phyloP scores from a whole-genome alignment of 1,140 invertebrate species.

The Drosophila miranda region DNA sequence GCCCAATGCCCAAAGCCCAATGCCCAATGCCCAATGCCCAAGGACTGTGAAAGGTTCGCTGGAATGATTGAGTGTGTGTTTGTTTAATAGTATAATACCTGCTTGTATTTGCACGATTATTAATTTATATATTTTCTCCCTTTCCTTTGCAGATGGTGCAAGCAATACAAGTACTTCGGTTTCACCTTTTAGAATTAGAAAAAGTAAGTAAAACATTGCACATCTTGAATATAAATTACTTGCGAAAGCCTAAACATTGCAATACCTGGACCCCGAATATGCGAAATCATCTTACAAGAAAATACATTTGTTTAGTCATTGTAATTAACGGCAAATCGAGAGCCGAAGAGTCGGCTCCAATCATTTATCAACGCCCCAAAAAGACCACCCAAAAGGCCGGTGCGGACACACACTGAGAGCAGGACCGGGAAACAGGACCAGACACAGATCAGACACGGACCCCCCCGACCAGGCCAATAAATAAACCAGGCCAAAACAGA shows the following conservation, averaged over 20 bases:
- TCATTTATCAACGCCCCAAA: slow-evolving; percentile 66
- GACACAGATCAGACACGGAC: slow-evolving; percentile 29
- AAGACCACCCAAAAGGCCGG: slow-evolving; percentile 57
- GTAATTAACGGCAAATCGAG: slow-evolving; percentile 45
- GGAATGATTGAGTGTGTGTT: slow-evolving; percentile 13
- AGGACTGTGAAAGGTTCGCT: background rate
- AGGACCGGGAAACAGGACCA: slow-evolving; percentile 33
- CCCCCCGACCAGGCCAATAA: slow-evolving; percentile 41
- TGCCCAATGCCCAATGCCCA: background rate
- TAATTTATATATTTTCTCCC: slow-evolving; percentile 15
- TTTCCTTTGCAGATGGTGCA: slow-evolving; percentile 98
- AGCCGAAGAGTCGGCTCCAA: slow-evolving; percentile 30
- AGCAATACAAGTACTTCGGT: slow-evolving; percentile 99
- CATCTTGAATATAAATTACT: background rate
- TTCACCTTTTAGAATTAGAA: slow-evolving; percentile 99
- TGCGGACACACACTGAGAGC: background rate
- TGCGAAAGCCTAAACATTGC: slow-evolving; percentile 36
- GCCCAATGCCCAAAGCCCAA: background rate
- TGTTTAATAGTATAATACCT: background rate
- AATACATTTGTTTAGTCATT: slow-evolving; percentile 49
- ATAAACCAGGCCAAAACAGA: slow-evolving; percentile 27
- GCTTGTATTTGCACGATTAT: background rate
- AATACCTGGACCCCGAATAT: slow-evolving; percentile 26
- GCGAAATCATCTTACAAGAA: slow-evolving; percentile 28
- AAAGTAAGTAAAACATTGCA: slow-evolving; percentile 92